A percentile compares a stretch with the other conserved stretches of the same genome.
Conservation (phyloP, 2,113 vertebrate genomes). For the Fregetta grallaria region DNA sequence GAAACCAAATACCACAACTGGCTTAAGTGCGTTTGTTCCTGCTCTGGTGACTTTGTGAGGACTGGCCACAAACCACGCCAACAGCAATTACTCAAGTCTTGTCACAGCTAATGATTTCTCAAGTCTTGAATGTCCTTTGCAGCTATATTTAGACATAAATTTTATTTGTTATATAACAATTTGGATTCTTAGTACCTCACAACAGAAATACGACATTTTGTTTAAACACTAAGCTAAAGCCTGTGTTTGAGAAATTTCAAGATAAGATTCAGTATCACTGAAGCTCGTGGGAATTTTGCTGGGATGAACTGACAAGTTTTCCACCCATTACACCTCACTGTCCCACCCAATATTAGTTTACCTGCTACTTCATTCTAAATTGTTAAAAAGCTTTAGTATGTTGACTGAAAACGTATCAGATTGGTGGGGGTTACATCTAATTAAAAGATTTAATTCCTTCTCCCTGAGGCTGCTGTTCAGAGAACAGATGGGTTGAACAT, state of each 20-base stretch:
- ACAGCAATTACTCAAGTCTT: not conserved
- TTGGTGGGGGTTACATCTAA: not conserved
- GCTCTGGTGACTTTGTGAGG: not conserved
- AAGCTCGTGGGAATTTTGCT: not conserved
- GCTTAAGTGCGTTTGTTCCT: not conserved
- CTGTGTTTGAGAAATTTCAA: not conserved
- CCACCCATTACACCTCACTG: not conserved
- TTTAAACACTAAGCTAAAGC: not conserved
- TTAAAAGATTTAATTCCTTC: not conserved
- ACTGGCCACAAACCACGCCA: not conserved
- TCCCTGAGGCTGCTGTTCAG: not conserved
- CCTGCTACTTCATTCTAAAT: not conserved
- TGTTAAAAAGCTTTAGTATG: not conserved
- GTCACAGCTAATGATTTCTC: not conserved
- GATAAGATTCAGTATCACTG: not conserved
- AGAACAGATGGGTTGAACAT: not conserved
- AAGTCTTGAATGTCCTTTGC: not conserved
- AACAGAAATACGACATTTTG: not conserved
- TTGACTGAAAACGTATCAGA: not conserved
- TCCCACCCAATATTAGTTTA: not conserved
- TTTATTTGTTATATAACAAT: not conserved
- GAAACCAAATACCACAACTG: not conserved
- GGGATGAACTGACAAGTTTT: not conserved
- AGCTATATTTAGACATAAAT: not conserved
- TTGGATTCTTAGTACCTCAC: not conserved